Evolutionary conservation across 1,140 invertebrate species (phyloP), one percentile per base, ranked within the genome.

Genomic region (Drosophila micromelanica): DNA sequence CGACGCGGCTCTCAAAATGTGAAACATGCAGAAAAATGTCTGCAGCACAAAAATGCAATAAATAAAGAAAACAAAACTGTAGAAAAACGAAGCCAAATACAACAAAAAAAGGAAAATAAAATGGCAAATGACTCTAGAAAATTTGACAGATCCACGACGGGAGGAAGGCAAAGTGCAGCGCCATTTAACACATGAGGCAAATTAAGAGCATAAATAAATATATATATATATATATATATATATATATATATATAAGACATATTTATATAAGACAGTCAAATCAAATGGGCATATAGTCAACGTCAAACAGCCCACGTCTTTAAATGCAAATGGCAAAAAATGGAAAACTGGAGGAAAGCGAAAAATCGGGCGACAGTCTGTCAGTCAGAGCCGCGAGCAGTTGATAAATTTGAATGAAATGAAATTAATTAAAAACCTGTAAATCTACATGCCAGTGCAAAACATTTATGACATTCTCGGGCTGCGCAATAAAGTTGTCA

Each of bases 341-440:
- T 64, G 42, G 15, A 32, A 56, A 72, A 37, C 56, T 64, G 55
- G 48, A 48, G 12, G 30, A 37, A 30, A 43, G n/a, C 37, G 64
- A 15, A 59, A 23, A 52, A 59, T 51, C 46, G 23, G 48, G 35
- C 48, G 68, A 64, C 74, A 68, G 56, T 61, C 42, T 35, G 60
- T 75, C 72, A 72, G 71, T 49, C 64, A 61, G 3, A 17, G 54
- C 9, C 30, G 30, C 30, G 40, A 17, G 42, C 46, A 54, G 9
- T 75, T 86, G 82, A 86, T 76, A 60, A 78, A 86, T 86, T 76
- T 63, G 55, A 43, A 69, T 86, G 71, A 60, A 86, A 86, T 86
- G 76, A 89, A 80, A 89, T 89, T 84, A 89, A 89, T 89, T 89
- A 89, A 89, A 89, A 89, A 71, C 76, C 85, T 89, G 84, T 89